A percentile compares a stretch with the other conserved stretches of the same genome.
These are phyloP conservation scores for Aphidius ervi DNA, from an alignment of 1,140 invertebrate species.

Conservation along the genomic window DNA sequence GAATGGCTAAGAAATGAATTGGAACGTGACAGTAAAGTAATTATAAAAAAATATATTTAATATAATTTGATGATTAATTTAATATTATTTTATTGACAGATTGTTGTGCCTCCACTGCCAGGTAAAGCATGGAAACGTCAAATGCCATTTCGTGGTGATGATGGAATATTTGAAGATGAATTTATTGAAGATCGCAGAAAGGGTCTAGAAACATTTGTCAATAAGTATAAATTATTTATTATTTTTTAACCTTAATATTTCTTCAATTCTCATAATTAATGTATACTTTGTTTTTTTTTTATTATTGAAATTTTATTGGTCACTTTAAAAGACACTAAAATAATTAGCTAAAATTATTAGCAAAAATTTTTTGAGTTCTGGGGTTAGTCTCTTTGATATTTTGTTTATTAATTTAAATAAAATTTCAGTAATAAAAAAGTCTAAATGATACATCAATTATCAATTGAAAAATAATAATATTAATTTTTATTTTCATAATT, in stretches of 20 bases:
- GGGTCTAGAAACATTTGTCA: constrained; percentile 96
- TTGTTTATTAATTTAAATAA: background rate
- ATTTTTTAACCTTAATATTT: background rate
- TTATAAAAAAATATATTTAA: constrained; percentile 10
- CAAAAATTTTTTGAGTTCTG: too few relatives aligned
- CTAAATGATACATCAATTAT: background rate
- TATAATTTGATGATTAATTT: constrained; percentile 12
- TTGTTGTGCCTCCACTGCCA: constrained; percentile 95
- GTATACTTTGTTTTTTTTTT: background rate
- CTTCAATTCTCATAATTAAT: too few relatives aligned
- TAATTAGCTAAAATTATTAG: too few relatives aligned
- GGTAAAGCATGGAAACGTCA: constrained; percentile 98
- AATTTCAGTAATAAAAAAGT: too few relatives aligned
- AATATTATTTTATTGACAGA: constrained; percentile 55
- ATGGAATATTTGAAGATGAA: constrained; percentile 99
- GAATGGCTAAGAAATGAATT: constrained; percentile 99
- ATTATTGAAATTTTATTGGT: too few relatives aligned
- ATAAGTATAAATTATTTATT: constrained; percentile 69
- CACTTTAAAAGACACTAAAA: too few relatives aligned
- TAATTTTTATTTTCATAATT: too few relatives aligned
- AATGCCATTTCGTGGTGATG: constrained; percentile 95
- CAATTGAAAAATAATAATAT: too few relatives aligned
- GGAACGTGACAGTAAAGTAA: constrained; percentile 97
- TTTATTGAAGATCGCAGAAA: constrained; percentile 99
- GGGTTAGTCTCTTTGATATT: too few relatives aligned